phyloP scores from a whole-genome alignment of 2,888 invertebrate species.

The Periphyllus acericola region DNA sequence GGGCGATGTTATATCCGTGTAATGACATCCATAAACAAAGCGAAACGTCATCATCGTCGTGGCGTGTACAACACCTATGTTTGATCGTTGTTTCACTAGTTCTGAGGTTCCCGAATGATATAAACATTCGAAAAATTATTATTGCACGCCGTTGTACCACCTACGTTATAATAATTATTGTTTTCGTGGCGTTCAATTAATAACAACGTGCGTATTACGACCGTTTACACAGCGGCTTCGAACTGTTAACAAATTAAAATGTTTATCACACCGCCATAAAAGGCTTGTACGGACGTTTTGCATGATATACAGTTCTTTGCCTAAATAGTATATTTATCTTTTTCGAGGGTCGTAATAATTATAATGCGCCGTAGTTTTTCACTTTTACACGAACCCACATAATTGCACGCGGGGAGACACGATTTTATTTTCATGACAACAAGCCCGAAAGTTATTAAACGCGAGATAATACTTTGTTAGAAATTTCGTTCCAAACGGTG shows the following conservation, averaged over 20 bases:
- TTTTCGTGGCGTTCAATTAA: background rate
- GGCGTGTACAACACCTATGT: background rate
- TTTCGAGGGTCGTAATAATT: background rate
- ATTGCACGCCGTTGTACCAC: too few relatives aligned
- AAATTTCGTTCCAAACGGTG: background rate
- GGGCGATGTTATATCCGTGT: background rate
- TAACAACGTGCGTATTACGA: background rate
- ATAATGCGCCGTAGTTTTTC: background rate
- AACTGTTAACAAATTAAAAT: background rate
- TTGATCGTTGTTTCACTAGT: background rate
- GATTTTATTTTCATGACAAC: background rate
- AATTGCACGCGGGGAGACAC: too few relatives aligned
- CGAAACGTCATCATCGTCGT: background rate
- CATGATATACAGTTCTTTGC: background rate
- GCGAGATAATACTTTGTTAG: background rate
- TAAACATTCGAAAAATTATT: too few relatives aligned
- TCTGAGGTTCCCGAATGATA: background rate
- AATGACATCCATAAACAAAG: constrained; percentile 13
- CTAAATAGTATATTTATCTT: background rate
- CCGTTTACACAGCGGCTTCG: background rate
- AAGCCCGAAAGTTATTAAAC: background rate
- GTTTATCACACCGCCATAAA: background rate
- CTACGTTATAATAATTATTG: background rate
- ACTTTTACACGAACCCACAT: background rate
- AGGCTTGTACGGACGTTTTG: background rate